phyloP scores from a whole-genome alignment of 1,140 invertebrate species.

The Paracyclopina nana region DNA sequence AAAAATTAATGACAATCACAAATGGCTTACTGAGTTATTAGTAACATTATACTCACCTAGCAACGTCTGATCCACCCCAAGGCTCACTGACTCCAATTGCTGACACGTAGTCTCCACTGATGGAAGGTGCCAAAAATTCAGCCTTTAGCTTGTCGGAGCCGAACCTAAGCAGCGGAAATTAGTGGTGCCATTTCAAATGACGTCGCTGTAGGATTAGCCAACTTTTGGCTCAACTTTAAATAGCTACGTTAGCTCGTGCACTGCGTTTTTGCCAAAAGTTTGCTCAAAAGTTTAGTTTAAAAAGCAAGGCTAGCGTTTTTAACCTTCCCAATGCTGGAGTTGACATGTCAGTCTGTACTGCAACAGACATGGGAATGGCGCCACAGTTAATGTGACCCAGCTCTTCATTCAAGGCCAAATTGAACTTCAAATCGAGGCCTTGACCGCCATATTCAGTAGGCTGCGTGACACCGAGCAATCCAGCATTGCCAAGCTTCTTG shows the following conservation, averaged over 20 bases:
- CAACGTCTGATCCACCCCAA: conserved; percentile 37
- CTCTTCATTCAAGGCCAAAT: conserved; percentile 35
- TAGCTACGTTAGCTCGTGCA: too few relatives aligned
- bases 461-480: conserved; percentile 35
- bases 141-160: conserved; percentile 36
- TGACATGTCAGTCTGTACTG: conserved; percentile 36
- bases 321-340: conserved; percentile 33
- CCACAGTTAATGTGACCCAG: conserved; percentile 29
- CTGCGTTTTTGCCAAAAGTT: too few relatives aligned
- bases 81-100: conserved; percentile 38
- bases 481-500: conserved; percentile 34
- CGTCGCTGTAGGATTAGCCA: too few relatives aligned
- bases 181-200: too few relatives aligned
- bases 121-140: conserved; percentile 35
- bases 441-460: conserved; percentile 22
- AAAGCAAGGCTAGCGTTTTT: too few relatives aligned
- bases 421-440: conserved; percentile 37
- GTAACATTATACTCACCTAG: too few relatives aligned
- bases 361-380: conserved; percentile 33
- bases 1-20: too few relatives aligned
- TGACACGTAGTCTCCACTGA: conserved; percentile 34
- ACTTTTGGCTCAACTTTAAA: too few relatives aligned
- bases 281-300: too few relatives aligned
- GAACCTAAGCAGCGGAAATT: too few relatives aligned
- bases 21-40: too few relatives aligned